Evolutionary conservation across 1,140 invertebrate genomes (phyloP), one percentile per base, ranked within the genome.

Genomic region (Aphelenchoides besseyi): DNA sequence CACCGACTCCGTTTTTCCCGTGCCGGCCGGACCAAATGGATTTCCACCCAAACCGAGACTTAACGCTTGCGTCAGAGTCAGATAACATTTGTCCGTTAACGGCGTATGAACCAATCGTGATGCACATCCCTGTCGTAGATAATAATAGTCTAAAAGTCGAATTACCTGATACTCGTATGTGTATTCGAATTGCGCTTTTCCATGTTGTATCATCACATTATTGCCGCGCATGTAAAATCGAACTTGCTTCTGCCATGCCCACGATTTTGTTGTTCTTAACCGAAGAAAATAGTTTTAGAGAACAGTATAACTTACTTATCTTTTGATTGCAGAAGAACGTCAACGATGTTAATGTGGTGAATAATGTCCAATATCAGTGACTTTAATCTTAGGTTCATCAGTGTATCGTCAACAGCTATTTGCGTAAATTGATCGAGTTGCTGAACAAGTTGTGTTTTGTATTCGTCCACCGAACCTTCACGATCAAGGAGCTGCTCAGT

Each of bases 41-140:
- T 98, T 98, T 9, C 95, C 96, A 68, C 96, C 95, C 57, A 98
- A 88, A 2, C 96, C 96, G 85, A 98, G 90, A 82, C 92, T 90
- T 89, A 98, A 91, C 2, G 93, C 92, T 86, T 99, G 97, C 0
- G 96, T 99, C 94, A 99, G 97, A 3, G 97, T 98, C 62, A 99
- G 88, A 84, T 98, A 99, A 85, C 97, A 99, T 70, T 95, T 86
- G 86, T 99, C 97, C 1, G 97, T 99, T 0, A 99, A 87, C 0
- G 97, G 96, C 1, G 97, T 99, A 86, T 98, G 96, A 0, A 99
- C 97, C 3, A 99, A 86, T 73, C 95, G 90, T 83, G 98, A 61
- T 8, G 79, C 72, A 67, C 81, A 82, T 12, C 84, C 79, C 68
- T 71, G 55, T 57, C 41, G 61, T n/a, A 32, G 28, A 23, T n/a